These are phyloP conservation scores for Plodia interpunctella DNA, from an alignment of 1,140 invertebrate species.

Conservation along the genomic window DNA sequence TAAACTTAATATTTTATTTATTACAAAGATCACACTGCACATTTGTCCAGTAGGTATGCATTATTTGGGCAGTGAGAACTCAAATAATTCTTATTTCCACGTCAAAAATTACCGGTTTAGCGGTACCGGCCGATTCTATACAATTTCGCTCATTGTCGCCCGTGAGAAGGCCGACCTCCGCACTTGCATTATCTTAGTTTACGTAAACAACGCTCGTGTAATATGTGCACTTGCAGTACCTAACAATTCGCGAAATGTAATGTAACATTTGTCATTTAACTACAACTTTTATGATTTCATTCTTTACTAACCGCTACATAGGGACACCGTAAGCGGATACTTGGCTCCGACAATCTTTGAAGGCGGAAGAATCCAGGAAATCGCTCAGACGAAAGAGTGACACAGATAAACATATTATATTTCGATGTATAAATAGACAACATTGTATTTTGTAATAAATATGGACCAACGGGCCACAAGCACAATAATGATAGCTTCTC, in stretches of 20 bases:
- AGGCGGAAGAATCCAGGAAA: too few relatives aligned
- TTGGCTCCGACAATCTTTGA: too few relatives aligned
- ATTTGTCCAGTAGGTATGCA: slow-evolving; percentile 9
- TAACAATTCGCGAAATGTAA: slow-evolving; percentile 19
- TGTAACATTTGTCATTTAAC: slow-evolving; percentile 14
- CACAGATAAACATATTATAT: too few relatives aligned
- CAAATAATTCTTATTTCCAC: slow-evolving; percentile 28
- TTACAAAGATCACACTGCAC: too few relatives aligned
- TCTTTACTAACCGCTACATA: too few relatives aligned
- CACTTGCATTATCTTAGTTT: slow-evolving; percentile 8
- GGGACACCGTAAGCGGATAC: too few relatives aligned
- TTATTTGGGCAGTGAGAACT: slow-evolving; percentile 29
- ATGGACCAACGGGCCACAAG: too few relatives aligned
- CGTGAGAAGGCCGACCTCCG: slow-evolving; percentile 15
- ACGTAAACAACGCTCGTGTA: not conserved
- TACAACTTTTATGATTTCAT: not conserved
- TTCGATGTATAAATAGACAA: too few relatives aligned
- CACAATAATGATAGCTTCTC: too few relatives aligned
- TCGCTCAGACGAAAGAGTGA: too few relatives aligned
- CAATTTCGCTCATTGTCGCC: slow-evolving; percentile 25
- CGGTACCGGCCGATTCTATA: slow-evolving; percentile 30
- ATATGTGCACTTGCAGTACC: slow-evolving; percentile 16
- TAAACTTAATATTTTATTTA: too few relatives aligned
- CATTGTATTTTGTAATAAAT: too few relatives aligned
- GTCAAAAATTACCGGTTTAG: slow-evolving; percentile 28